Base-by-base conservation (phyloP, 2,113 vertebrate genomes). In the Pampusana beccarii region DNA sequence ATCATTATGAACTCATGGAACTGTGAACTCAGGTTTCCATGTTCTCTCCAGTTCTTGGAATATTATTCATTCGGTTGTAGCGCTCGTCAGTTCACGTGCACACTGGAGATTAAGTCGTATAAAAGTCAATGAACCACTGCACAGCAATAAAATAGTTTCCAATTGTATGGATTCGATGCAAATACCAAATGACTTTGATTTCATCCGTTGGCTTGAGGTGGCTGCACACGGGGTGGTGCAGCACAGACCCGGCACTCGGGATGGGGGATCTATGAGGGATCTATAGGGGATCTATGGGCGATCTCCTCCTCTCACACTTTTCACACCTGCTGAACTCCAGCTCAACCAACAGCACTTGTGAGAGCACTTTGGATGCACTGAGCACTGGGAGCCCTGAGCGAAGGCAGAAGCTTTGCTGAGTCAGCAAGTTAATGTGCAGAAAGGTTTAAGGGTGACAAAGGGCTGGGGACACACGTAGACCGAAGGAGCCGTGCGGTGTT, bases 341-440 rank as follows among this genome's bases (percentile, higher is more conserved):
- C 80, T 88, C 11, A 15, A 31, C 10, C 66, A 10, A 19, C 5
- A 61, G 51, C 72, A 6, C 80, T 38, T 61, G 46, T 34, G 11
- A 64, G 17, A 57, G 73, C 65, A 6, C 57, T 51, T 46, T 13
- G 74, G 73, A 29, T 42, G 7, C 17, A 1, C 50, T 2, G 25
- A 62, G 58, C 13, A 1, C 9, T 26, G 36, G 17, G n/a, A 31
- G 14, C 44, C 31, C 54, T 70, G 65, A 3, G 46, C 54, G 88
- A 23, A 61, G 19, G 25, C 36, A 44, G 42, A 21, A 46, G 36
- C 86, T 88, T 51, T 92, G 79, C 74, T 4, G 16, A 65, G 44
- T 51, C 54, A 86, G 72, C 0, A 0, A 62, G 69, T 0, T 1
- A 24, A 12, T 25, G n/a, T 28, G 56, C 64, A 21, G 31, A 31